phyloP scores from a whole-genome alignment of 2,113 vertebrate species.

The Podarcis cretensis region DNA sequence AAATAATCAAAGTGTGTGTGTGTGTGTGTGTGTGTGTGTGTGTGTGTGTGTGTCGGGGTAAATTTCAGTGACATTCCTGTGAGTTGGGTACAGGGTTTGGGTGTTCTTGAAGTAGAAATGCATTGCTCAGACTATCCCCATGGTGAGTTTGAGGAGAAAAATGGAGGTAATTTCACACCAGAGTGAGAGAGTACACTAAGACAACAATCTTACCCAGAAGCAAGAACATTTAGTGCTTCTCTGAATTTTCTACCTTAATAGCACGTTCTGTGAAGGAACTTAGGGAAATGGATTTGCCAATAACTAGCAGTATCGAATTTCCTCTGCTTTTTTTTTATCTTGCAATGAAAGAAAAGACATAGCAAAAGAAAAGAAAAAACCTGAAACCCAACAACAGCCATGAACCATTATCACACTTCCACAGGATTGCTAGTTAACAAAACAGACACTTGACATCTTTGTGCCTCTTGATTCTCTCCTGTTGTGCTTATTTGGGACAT shows the following conservation, averaged over 20 bases:
- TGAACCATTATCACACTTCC: neutral
- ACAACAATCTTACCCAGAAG: slow-evolving; percentile 1
- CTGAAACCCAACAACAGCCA: neutral
- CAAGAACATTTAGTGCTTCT: slow-evolving; percentile 12
- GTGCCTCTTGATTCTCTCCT: neutral
- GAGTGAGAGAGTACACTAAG: neutral
- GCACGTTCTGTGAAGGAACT: neutral
- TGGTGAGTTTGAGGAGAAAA: neutral
- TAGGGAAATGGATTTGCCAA: slow-evolving; percentile 1
- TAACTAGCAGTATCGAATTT: neutral
- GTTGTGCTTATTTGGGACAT: neutral
- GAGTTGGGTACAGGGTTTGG: neutral
- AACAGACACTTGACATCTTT: neutral
- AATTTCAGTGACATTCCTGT: too few relatives aligned
- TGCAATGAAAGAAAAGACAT: neutral
- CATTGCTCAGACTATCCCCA: neutral
- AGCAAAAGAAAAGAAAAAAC: neutral
- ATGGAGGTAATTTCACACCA: slow-evolving; percentile 3
- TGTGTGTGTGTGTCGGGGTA: too few relatives aligned
- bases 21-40: too few relatives aligned
- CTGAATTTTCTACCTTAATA: slow-evolving; percentile 24
- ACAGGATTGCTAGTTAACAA: neutral
- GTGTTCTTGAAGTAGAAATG: neutral
- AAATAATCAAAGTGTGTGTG: too few relatives aligned
- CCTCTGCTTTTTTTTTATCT: neutral